Percentiles rank a stretch among this genome's conserved stretches.
Evolutionary conservation across 1,140 invertebrate species (phyloP).

Genomic region (Apolygus lucorum): DNA sequence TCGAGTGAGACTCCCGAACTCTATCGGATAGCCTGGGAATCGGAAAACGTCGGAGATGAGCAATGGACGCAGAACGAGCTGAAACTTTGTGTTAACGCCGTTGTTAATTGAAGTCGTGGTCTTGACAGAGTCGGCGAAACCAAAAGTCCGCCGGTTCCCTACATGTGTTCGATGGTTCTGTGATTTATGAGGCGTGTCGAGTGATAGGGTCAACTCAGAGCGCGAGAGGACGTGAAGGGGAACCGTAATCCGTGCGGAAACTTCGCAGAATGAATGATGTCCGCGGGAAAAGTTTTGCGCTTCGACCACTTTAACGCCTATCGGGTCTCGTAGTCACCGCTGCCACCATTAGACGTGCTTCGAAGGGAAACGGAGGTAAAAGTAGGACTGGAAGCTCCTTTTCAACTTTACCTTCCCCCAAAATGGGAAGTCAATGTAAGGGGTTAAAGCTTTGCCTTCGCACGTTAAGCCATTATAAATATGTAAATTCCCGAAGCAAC

Average conservation of each 20-base stretch:
- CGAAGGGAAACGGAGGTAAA: background rate
- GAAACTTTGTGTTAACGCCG: too few species aligned
- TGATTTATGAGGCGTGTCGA: slow-evolving; percentile 6
- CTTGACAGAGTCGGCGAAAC: background rate
- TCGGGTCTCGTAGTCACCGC: too few species aligned
- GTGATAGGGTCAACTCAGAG: background rate
- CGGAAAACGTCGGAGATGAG: too few species aligned
- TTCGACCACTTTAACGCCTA: background rate
- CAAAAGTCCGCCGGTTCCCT: background rate
- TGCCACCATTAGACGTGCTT: background rate
- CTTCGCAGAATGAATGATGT: slow-evolving; percentile 11
- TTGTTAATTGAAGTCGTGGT: background rate
- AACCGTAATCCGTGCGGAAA: background rate
- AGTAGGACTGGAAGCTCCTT: background rate
- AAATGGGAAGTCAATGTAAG: background rate
- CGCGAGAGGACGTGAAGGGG: background rate
- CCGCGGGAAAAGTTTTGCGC: background rate
- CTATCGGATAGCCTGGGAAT: too few species aligned
- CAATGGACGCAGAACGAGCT: too few species aligned
- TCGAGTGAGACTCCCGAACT: too few species aligned
- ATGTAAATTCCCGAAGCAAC: slow-evolving; percentile 2
- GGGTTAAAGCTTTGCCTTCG: background rate
- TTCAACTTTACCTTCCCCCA: background rate
- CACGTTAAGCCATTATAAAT: slow-evolving; percentile 10
- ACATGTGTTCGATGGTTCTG: slow-evolving; percentile 10